phyloP scores from a whole-genome alignment of 2,797 vertebrate species.

The Sebastes cheni region DNA sequence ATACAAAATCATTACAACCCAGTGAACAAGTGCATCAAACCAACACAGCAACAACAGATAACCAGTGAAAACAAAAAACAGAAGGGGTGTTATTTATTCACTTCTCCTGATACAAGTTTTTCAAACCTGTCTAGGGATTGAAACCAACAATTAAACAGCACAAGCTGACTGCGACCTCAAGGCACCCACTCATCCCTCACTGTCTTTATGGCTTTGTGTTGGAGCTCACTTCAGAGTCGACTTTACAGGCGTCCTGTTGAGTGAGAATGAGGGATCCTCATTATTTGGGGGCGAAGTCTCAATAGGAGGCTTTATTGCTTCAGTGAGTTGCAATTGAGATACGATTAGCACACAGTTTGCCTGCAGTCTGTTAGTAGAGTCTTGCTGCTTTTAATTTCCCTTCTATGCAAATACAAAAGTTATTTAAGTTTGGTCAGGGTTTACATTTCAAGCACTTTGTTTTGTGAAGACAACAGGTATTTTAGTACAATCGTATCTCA shows the following conservation, averaged over 20 bases:
- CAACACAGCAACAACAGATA: background rate
- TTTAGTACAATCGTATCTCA: background rate
- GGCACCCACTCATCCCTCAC: background rate
- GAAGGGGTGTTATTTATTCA: background rate
- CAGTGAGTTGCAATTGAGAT: conserved; percentile 71
- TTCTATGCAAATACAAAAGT: conserved; percentile 62
- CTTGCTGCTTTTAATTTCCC: conserved; percentile 70
- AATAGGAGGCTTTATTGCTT: conserved; percentile 68
- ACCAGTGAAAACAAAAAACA: background rate
- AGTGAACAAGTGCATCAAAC: background rate
- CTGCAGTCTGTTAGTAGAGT: conserved; percentile 74
- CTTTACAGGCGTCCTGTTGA: conserved; percentile 36
- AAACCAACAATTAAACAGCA: background rate
- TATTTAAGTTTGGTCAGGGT: conserved; percentile 64
- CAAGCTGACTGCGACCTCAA: background rate
- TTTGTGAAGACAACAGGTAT: conserved; percentile 6
- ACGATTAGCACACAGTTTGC: conserved; percentile 73
- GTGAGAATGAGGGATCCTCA: conserved; percentile 40
- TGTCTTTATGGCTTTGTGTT: background rate
- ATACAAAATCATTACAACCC: background rate
- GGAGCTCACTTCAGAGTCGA: conserved; percentile 13
- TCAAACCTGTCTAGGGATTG: background rate
- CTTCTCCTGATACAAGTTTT: background rate
- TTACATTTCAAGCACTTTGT: background rate
- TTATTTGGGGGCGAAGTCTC: conserved; percentile 63